phyloP scores from a whole-genome alignment of 2,888 invertebrate species.

The Crocallis elinguaria region DNA sequence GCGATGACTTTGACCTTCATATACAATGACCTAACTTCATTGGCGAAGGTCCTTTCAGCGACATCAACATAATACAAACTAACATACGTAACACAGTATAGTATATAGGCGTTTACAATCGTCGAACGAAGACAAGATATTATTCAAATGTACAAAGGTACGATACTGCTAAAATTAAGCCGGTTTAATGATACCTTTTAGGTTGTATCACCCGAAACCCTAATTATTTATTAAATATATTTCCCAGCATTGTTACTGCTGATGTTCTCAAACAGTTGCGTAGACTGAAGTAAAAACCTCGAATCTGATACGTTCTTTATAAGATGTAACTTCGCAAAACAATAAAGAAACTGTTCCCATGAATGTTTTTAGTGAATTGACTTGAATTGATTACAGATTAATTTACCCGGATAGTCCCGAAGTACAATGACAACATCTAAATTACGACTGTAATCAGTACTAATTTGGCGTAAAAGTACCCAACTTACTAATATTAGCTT shows the following conservation, averaged over 20 bases:
- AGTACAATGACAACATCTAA: too few species aligned
- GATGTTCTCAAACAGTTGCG: conserved; percentile 33
- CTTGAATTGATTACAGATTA: background rate
- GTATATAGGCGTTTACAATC: background rate
- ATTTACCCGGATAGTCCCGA: background rate
- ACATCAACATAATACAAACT: conserved; percentile 36
- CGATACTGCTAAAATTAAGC: background rate
- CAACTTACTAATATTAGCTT: too few species aligned
- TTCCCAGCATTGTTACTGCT: conserved; percentile 33
- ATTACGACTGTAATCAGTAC: too few species aligned
- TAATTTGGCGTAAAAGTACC: too few species aligned
- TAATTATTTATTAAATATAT: conserved; percentile 14
- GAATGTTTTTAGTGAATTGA: background rate
- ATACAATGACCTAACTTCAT: conserved; percentile 56
- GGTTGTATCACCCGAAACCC: background rate
- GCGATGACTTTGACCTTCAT: conserved; percentile 58
- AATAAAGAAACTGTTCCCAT: conserved; percentile 25
- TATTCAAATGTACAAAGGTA: background rate
- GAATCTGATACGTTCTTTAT: background rate
- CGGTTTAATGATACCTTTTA: background rate
- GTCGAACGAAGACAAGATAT: background rate
- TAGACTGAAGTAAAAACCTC: conserved; percentile 25
- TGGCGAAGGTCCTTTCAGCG: conserved; percentile 54
- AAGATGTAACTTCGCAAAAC: conserved; percentile 5
- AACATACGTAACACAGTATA: too few species aligned